phyloP scores from a whole-genome alignment of 2,797 vertebrate genomes.

The Premnoplex brunnescens region DNA sequence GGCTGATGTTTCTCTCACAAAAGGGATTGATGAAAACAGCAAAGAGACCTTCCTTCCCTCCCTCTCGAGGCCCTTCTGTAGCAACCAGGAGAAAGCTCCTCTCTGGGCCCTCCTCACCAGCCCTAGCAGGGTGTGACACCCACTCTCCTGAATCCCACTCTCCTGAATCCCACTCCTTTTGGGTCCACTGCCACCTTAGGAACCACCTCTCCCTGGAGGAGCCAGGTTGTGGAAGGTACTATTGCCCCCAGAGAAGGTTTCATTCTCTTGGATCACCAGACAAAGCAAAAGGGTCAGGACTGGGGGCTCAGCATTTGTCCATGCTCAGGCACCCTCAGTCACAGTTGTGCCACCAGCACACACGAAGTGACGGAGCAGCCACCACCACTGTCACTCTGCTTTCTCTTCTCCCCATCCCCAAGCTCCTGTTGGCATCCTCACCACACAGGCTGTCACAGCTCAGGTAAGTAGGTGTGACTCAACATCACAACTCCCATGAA shows the following conservation, averaged over 20 bases:
- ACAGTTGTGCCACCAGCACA: rapidly evolving
- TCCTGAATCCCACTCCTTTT: background rate
- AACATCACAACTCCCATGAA: background rate
- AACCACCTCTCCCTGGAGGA: background rate
- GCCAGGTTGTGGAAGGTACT: background rate
- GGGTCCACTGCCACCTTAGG: background rate
- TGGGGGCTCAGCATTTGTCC: rapidly evolving
- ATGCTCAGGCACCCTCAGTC: rapidly evolving
- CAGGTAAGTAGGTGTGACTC: background rate
- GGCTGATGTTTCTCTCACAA: background rate
- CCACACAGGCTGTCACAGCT: background rate
- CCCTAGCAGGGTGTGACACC: background rate
- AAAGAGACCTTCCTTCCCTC: background rate
- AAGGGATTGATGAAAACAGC: background rate
- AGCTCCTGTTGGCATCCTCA: background rate
- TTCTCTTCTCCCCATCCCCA: background rate
- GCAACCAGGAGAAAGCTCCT: background rate
- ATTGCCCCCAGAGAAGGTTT: background rate
- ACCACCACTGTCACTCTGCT: background rate
- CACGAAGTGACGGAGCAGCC: background rate
- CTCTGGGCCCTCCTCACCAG: background rate
- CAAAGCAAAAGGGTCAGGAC: background rate
- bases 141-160: background rate
- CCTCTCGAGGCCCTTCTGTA: background rate
- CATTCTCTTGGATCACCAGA: rapidly evolving